phyloP scores from a whole-genome alignment of 2,888 invertebrate genomes.

The Hetaerina titia region DNA sequence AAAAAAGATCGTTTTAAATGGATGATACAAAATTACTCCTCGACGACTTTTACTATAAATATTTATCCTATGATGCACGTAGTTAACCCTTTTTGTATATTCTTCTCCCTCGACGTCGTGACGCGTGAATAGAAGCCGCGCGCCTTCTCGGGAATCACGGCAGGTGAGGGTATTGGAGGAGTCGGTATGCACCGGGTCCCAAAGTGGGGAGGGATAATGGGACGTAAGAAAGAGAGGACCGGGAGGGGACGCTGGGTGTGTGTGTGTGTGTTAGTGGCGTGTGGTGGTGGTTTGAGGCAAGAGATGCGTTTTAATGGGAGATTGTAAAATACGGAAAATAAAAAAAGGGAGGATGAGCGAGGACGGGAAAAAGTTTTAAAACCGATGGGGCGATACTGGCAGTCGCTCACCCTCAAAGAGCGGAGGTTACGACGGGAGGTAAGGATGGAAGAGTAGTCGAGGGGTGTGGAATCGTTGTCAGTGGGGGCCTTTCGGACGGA shows the following conservation, averaged over 20 bases:
- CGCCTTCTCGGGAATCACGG: too few species aligned
- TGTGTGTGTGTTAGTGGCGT: background rate
- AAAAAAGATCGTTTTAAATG: too few species aligned
- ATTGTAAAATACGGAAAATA: constrained; percentile 7
- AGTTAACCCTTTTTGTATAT: too few species aligned
- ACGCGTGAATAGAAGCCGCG: too few species aligned
- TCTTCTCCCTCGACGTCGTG: too few species aligned
- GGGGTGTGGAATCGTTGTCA: background rate
- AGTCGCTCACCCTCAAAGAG: background rate
- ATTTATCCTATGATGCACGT: too few species aligned
- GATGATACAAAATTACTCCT: too few species aligned
- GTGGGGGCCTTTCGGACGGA: background rate
- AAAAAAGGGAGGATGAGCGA: background rate
- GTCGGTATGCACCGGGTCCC: background rate
- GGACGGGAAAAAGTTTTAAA: background rate
- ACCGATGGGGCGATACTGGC: background rate
- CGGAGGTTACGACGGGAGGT: background rate
- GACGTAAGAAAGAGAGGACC: background rate
- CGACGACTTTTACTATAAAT: too few species aligned
- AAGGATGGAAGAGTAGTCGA: background rate
- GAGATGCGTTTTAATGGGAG: constrained; percentile 11
- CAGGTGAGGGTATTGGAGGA: background rate
- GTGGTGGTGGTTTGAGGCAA: background rate
- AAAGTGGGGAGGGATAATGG: background rate
- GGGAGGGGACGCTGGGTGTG: background rate